A percentile compares a stretch with the other conserved stretches of the same genome.
Conservation (phyloP, 2,113 vertebrate genomes). For the Ursus arctos region DNA sequence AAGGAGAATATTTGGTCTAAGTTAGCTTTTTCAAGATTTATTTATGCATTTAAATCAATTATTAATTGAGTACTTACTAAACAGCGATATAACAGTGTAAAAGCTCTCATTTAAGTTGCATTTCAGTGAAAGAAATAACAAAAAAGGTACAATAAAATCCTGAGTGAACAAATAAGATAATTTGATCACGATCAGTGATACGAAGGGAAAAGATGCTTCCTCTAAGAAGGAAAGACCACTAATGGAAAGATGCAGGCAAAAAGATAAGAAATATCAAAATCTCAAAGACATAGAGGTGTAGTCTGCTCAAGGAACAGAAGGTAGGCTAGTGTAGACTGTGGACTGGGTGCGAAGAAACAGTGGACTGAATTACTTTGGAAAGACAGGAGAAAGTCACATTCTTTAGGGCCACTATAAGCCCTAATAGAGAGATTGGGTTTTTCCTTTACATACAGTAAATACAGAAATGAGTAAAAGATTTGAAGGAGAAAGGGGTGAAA, state of each 20-base stretch:
- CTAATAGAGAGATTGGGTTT: not conserved
- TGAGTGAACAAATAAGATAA: not conserved
- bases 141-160: not conserved
- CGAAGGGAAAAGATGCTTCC: not conserved
- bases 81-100: not conserved
- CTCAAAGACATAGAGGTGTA: not conserved
- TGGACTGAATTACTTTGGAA: not conserved
- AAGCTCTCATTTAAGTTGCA: not conserved
- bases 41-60: not conserved
- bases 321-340: not conserved
- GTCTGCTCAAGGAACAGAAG: not conserved
- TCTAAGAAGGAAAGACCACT: not conserved
- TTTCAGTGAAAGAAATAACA: not conserved
- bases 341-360: not conserved
- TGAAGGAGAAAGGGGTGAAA: not conserved
- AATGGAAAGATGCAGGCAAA: not conserved
- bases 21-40: not conserved
- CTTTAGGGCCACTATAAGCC: not conserved
- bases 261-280: not conserved
- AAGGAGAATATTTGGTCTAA: not conserved
- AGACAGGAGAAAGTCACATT: not conserved
- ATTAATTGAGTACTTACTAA: not conserved
- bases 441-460: not conserved
- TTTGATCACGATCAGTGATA: not conserved
- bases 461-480: not conserved